phyloP scores from a whole-genome alignment of 2,113 vertebrate species.

The Oncorhynchus nerka region DNA sequence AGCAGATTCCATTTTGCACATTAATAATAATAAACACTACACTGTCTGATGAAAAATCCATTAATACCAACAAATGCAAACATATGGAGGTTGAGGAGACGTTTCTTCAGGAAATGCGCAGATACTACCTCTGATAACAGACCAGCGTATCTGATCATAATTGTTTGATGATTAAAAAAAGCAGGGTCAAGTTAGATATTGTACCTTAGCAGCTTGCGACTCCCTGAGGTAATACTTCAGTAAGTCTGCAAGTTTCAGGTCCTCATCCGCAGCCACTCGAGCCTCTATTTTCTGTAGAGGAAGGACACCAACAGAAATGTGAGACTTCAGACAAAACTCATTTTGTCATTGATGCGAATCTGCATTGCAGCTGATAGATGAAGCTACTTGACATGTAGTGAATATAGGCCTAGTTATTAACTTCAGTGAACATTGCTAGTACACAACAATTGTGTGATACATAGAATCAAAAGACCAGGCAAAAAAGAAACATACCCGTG shows the following conservation, averaged over 20 bases:
- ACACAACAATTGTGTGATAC: conserved; percentile 6
- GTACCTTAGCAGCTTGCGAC: conserved; percentile 97
- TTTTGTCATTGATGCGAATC: too few relatives aligned
- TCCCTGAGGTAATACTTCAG: conserved; percentile 97
- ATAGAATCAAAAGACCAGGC: not conserved
- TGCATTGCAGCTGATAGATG: not conserved
- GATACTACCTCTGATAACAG: too few relatives aligned
- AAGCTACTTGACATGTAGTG: too few relatives aligned
- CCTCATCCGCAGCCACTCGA: conserved; percentile 94
- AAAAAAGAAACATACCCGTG: conserved; percentile 78
- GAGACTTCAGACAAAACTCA: not conserved
- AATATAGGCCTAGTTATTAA: too few relatives aligned
- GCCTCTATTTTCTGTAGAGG: conserved; percentile 91
- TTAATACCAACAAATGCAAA: too few relatives aligned
- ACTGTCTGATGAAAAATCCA: too few relatives aligned
- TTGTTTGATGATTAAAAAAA: too few relatives aligned
- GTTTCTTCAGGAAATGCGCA: too few relatives aligned
- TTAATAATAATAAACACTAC: not conserved
- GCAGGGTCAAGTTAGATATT: conserved; percentile 1
- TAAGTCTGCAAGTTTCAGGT: conserved; percentile 96
- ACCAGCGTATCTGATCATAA: too few relatives aligned
- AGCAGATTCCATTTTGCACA: not conserved
- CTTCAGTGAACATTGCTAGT: too few relatives aligned
- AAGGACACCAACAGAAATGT: not conserved
- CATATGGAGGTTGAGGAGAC: too few relatives aligned